These are phyloP conservation scores for Drosophila rhopaloa DNA, from an alignment of 1,140 invertebrate species.

Conservation along the genomic window DNA sequence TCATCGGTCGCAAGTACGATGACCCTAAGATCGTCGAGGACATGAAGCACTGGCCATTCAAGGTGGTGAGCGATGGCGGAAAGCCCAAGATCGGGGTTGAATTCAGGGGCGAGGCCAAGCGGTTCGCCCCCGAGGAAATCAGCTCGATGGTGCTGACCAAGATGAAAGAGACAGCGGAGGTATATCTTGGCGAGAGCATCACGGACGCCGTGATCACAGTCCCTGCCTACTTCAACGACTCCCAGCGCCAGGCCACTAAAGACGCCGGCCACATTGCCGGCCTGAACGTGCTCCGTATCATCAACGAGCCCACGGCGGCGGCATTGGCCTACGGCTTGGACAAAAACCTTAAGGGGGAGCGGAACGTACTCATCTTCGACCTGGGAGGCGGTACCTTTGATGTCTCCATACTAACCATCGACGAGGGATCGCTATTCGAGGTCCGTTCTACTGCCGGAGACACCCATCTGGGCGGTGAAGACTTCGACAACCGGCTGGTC, in stretches of 20 bases:
- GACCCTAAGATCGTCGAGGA: constrained; percentile 90
- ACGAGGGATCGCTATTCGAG: constrained; percentile 85
- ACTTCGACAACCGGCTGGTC: constrained; percentile 92
- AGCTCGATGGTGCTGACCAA: constrained; percentile 91
- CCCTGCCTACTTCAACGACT: constrained; percentile 23
- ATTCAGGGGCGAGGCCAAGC: constrained; percentile 90
- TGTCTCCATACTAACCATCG: constrained; percentile 94
- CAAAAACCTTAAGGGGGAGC: constrained; percentile 10
- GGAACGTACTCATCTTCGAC: constrained; percentile 10
- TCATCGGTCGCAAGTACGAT: constrained; percentile 89
- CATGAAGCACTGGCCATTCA: constrained; percentile 91
- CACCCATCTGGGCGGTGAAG: constrained; percentile 90
- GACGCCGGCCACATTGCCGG: constrained; percentile 89
- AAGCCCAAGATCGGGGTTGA: constrained; percentile 90
- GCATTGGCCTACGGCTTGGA: constrained; percentile 11
- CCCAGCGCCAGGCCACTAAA: constrained; percentile 85
- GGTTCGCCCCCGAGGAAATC: constrained; percentile 91
- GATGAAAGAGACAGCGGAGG: constrained; percentile 93
- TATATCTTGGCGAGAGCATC: constrained; percentile 87
- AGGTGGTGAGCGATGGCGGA: constrained; percentile 87
- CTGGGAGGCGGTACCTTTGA: constrained; percentile 88
- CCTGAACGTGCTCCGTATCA: constrained; percentile 88
- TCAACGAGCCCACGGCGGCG: constrained; percentile 61
- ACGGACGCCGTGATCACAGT: constrained; percentile 11
- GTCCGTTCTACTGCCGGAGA: constrained; percentile 91